phyloP scores from a whole-genome alignment of 1,140 invertebrate genomes.

The Drosophila grimshawi region DNA sequence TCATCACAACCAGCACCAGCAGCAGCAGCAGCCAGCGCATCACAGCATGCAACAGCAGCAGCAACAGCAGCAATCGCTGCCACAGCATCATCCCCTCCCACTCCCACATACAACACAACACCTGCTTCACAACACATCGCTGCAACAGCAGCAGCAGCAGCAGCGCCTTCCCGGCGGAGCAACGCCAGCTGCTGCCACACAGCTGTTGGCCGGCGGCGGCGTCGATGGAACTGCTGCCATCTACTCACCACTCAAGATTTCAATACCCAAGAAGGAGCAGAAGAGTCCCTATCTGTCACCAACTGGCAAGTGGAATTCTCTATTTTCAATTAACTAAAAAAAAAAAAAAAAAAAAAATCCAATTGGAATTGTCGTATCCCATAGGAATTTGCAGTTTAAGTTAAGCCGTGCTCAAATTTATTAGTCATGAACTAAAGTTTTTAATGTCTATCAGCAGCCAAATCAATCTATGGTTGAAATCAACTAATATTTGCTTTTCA shows the following conservation, averaged over 20 bases:
- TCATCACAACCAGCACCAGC: slow-evolving; percentile 51
- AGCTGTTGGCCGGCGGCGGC: slow-evolving; percentile 49
- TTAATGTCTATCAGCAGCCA: too few relatives aligned
- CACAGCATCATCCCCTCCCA: slow-evolving; percentile 62
- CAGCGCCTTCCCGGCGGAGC: slow-evolving; percentile 82
- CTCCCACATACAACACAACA: slow-evolving; percentile 63
- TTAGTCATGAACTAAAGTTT: too few relatives aligned
- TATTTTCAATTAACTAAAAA: not conserved
- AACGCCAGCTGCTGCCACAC: slow-evolving; percentile 44
- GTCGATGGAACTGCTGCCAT: slow-evolving; percentile 70
- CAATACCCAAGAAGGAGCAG: slow-evolving; percentile 84
- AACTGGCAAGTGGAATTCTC: slow-evolving; percentile 78
- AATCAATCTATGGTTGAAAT: not conserved
- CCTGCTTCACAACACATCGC: slow-evolving; percentile 71
- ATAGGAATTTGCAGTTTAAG: too few relatives aligned
- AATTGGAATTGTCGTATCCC: not conserved
- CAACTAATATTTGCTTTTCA: not conserved
- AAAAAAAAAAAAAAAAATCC: not conserved
- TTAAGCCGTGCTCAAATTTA: too few relatives aligned
- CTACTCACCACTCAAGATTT: slow-evolving; percentile 83
- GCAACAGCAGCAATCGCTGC: slow-evolving; percentile 45
- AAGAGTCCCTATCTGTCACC: slow-evolving; percentile 95
- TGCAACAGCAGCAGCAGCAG: slow-evolving; percentile 67
- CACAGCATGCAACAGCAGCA: slow-evolving; percentile 57
- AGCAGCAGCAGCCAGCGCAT: slow-evolving; percentile 59